A percentile compares a stretch with the other conserved stretches of the same genome.
Conservation (phyloP, 2,888 invertebrate species). For the Ectemnius continuus region DNA sequence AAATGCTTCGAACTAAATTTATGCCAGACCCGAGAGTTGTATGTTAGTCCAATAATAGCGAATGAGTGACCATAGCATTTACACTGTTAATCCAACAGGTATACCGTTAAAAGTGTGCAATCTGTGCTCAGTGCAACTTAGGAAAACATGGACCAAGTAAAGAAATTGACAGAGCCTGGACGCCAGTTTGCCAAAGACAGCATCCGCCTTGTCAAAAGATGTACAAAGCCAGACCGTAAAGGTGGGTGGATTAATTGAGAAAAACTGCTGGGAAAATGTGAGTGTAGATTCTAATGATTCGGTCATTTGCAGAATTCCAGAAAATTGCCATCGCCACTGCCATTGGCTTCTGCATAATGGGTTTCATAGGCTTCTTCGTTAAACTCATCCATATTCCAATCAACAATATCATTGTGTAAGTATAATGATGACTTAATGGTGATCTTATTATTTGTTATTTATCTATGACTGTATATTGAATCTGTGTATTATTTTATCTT, state of each 20-base stretch:
- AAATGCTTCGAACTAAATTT: not conserved
- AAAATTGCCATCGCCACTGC: constrained; percentile 99
- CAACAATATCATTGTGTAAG: constrained; percentile 96
- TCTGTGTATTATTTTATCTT: constrained; percentile 45
- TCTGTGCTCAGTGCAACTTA: not conserved
- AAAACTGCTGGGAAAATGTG: too few species aligned
- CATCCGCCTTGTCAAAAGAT: constrained; percentile 97
- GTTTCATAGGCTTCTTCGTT: constrained; percentile 99
- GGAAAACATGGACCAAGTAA: constrained; percentile 95
- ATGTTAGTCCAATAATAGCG: not conserved
- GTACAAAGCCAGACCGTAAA: constrained; percentile 99
- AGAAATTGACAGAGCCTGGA: constrained; percentile 95
- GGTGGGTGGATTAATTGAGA: constrained; percentile 80
- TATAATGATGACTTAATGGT: constrained; percentile 72
- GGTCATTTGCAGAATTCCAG: constrained; percentile 90
- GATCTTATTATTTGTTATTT: not conserved
- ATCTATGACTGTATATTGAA: constrained; percentile 63
- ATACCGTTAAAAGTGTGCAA: not conserved
- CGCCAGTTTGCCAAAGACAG: constrained; percentile 99
- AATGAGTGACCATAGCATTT: constrained; percentile 5
- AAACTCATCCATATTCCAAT: constrained; percentile 99
- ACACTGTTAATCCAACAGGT: not conserved
- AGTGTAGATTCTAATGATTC: not conserved
- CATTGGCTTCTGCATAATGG: constrained; percentile 99
- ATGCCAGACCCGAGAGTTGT: not conserved